Conservation (phyloP, 2,113 vertebrate species). For the Larimichthys crocea region DNA sequence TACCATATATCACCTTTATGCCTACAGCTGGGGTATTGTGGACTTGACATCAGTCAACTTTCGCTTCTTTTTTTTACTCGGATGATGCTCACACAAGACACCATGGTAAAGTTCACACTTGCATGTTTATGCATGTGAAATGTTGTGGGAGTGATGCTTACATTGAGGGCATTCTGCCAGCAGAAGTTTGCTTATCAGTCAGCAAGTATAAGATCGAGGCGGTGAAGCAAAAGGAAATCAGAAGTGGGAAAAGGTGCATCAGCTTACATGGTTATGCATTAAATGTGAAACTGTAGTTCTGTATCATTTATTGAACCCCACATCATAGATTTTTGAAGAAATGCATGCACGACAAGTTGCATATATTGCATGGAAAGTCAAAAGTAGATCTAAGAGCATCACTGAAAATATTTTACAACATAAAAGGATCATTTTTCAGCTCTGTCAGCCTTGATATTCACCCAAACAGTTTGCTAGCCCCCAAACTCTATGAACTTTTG, state of each 20-base stretch:
- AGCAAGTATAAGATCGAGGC: neutral
- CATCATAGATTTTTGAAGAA: neutral
- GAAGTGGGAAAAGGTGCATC: neutral
- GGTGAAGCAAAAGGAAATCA: neutral
- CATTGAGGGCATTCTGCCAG: neutral
- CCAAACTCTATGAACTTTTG: too few species aligned
- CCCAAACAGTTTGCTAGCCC: neutral
- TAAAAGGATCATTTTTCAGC: neutral
- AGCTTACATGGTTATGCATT: neutral
- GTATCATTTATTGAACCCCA: neutral
- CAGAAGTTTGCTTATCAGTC: neutral
- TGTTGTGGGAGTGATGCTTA: neutral
- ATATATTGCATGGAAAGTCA: neutral
- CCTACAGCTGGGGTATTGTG: neutral
- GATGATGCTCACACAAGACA: neutral
- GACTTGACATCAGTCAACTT: neutral
- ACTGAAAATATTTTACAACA: neutral
- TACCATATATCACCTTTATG: neutral
- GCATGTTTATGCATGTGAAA: neutral
- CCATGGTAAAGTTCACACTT: slow-evolving; percentile 10
- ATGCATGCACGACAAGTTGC: neutral
- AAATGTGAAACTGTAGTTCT: neutral
- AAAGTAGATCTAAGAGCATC: neutral
- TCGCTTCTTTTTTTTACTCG: neutral
- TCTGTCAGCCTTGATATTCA: neutral